Conservation (phyloP, 2,888 invertebrate species). For the Conomelus anceps region DNA sequence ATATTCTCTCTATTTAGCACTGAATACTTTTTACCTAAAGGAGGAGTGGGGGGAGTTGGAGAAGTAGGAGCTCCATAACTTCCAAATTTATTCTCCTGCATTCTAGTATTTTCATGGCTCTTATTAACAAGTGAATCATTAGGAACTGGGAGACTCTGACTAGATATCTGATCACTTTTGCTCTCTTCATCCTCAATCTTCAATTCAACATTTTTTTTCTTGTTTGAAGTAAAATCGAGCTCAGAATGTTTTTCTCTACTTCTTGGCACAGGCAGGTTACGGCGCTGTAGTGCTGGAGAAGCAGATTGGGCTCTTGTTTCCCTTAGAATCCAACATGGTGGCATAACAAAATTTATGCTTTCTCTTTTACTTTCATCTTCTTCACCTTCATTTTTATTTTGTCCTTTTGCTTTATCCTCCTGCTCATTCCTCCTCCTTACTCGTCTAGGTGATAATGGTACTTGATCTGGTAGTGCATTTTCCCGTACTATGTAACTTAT, state of each 20-base stretch:
- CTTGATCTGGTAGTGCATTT: conserved; percentile 11
- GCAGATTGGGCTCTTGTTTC: conserved; percentile 32
- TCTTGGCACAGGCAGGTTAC: conserved; percentile 16
- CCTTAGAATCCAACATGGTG: conserved; percentile 30
- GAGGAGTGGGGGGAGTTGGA: neutral
- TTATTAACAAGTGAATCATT: neutral
- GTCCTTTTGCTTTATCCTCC: conserved; percentile 32
- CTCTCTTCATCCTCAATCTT: neutral
- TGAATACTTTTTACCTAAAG: neutral
- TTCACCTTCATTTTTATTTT: conserved; percentile 6
- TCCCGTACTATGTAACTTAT: conserved; percentile 47
- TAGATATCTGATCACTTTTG: neutral
- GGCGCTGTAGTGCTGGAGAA: conserved; percentile 33
- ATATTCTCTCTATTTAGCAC: conserved; percentile 9
- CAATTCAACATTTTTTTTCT: neutral
- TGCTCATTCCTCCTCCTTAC: conserved; percentile 32
- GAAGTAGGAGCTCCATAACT: neutral
- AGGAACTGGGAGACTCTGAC: neutral
- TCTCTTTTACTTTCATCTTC: conserved; percentile 16
- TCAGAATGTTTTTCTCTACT: conserved; percentile 7
- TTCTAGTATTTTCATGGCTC: neutral
- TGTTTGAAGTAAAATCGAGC: neutral
- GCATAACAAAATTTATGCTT: conserved; percentile 19
- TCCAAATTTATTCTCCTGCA: neutral
- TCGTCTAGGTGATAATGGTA: neutral